These are phyloP conservation scores for Drosophila phalerata DNA, from an alignment of 2,888 invertebrate species.

Conservation along the genomic window DNA sequence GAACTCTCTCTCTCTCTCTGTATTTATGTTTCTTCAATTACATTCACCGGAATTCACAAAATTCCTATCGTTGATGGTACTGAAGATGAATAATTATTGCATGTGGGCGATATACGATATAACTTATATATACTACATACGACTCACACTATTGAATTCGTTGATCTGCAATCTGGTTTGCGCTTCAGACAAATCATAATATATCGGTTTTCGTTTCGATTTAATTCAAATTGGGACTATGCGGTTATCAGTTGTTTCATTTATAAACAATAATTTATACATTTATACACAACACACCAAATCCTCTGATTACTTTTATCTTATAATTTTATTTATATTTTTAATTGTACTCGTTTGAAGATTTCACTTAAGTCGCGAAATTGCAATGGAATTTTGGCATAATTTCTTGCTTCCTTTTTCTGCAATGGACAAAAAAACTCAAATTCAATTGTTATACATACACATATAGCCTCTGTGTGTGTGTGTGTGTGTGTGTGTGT, in stretches of 20 bases:
- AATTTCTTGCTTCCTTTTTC: slow-evolving; percentile 27
- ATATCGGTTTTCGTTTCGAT: background rate
- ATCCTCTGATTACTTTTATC: background rate
- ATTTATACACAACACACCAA: too few relatives aligned
- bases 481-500: slow-evolving; percentile 5
- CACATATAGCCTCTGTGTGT: slow-evolving; percentile 30
- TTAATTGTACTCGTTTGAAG: background rate
- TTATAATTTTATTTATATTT: background rate
- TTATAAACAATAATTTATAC: too few relatives aligned
- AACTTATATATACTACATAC: background rate
- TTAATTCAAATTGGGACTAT: background rate
- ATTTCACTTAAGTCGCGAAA: background rate
- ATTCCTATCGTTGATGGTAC: slow-evolving; percentile 23
- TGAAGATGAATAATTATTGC: slow-evolving; percentile 10
- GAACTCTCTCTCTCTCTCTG: background rate
- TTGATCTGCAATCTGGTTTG: slow-evolving; percentile 16
- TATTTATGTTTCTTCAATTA: too few relatives aligned
- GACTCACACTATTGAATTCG: slow-evolving; percentile 40
- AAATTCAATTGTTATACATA: slow-evolving; percentile 70
- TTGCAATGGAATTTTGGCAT: slow-evolving; percentile 2
- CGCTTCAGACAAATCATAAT: slow-evolving; percentile 24
- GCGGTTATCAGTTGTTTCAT: too few relatives aligned
- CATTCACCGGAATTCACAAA: too few relatives aligned
- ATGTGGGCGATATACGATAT: slow-evolving; percentile 11
- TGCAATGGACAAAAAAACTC: slow-evolving; percentile 55